Evolutionary conservation across 2,888 invertebrate genomes (phyloP).

Genomic region (Spodoptera exigua): DNA sequence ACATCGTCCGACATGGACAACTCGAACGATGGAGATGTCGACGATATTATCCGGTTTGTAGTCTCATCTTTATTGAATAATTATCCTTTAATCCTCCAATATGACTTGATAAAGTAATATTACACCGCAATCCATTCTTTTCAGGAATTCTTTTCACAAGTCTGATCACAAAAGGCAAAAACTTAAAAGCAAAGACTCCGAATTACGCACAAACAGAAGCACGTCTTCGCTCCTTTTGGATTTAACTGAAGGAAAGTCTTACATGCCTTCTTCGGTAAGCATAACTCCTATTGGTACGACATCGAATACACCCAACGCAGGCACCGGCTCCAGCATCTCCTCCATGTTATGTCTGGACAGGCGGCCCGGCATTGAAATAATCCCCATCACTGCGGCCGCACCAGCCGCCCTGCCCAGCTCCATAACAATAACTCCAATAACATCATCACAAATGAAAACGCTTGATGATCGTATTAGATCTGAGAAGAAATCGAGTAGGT

Average conservation of each 20-base stretch:
- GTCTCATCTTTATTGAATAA: background rate
- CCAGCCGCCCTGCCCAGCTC: constrained; percentile 93
- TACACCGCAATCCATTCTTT: constrained; percentile 61
- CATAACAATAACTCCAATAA: constrained; percentile 96
- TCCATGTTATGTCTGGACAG: constrained; percentile 91
- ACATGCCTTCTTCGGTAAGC: constrained; percentile 87
- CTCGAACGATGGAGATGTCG: constrained; percentile 90
- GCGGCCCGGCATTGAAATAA: constrained; percentile 95
- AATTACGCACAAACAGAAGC: constrained; percentile 79
- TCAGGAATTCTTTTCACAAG: constrained; percentile 89
- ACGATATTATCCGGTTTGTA: constrained; percentile 89
- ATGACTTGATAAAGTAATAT: constrained; percentile 31
- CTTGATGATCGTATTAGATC: constrained; percentile 84
- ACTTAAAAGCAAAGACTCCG: constrained; percentile 89
- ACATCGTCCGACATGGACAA: constrained; percentile 90
- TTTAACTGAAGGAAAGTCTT: constrained; percentile 88
- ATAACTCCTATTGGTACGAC: constrained; percentile 86
- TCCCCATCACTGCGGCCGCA: constrained; percentile 92
- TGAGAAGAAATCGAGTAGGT: constrained; percentile 84
- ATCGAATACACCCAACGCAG: constrained; percentile 91
- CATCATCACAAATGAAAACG: constrained; percentile 87
- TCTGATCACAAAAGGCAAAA: constrained; percentile 90
- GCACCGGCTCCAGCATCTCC: constrained; percentile 88
- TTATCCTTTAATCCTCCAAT: constrained; percentile 19
- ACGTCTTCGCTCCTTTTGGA: constrained; percentile 85